These are phyloP conservation scores for Misgurnus mizolepis DNA, from an alignment of 2,113 vertebrate species.

Conservation along the genomic window DNA sequence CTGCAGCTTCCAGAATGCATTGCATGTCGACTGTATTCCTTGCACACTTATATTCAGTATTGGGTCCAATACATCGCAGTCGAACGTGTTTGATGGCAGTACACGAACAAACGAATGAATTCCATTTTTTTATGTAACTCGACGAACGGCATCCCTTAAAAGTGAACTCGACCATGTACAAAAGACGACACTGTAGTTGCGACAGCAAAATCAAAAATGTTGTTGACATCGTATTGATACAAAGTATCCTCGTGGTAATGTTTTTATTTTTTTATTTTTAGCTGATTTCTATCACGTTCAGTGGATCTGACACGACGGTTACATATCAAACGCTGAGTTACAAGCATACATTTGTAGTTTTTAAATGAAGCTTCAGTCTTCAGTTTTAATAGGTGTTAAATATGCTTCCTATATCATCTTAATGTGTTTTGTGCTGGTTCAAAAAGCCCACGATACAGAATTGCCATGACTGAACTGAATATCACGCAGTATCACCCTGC, in stretches of 20 bases:
- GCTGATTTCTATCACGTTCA: not conserved
- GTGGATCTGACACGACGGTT: not conserved
- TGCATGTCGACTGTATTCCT: slow-evolving; percentile 43
- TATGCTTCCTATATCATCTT: not conserved
- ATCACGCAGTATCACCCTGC: slow-evolving; percentile 38
- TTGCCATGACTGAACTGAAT: slow-evolving; percentile 42
- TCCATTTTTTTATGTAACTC: not conserved
- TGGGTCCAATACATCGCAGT: slow-evolving; percentile 19
- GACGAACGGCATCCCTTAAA: slow-evolving; percentile 10
- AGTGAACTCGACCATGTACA: not conserved
- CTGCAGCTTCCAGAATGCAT: slow-evolving; percentile 6
- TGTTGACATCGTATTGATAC: not conserved
- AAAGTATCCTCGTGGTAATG: not conserved
- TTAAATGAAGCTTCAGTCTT: not conserved
- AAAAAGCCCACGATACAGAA: not conserved
- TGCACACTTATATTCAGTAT: slow-evolving; percentile 22
- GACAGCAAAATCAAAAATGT: not conserved
- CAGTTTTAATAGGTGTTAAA: not conserved
- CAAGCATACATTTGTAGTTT: not conserved
- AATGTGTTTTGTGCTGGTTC: not conserved
- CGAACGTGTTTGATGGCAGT: slow-evolving; percentile 8
- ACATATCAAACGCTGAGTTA: slow-evolving; percentile 20
- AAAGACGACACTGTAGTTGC: slow-evolving; percentile 1
- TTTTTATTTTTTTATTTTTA: not conserved
- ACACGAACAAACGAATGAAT: not conserved